Evolutionary conservation across 2,113 vertebrate genomes (phyloP), one percentile per base, ranked within the genome.

Genomic region (Rhinogobius similis): DNA sequence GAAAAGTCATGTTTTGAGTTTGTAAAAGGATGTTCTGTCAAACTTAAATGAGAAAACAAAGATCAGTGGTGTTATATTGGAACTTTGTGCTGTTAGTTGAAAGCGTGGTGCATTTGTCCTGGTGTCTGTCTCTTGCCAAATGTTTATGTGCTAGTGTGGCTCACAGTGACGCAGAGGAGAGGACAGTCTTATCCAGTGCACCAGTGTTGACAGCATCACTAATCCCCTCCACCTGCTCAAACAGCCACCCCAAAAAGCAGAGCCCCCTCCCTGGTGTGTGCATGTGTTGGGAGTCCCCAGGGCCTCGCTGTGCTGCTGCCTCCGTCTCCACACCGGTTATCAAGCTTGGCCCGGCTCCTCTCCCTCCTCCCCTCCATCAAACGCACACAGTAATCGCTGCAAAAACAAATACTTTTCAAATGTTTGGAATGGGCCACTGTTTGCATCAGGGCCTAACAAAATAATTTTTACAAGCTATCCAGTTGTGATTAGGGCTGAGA

Each of bases 161-260:
- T 91, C 84, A 76, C 87, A 89, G 82, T 79, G 77, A 88, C 76
- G 82, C 84, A 85, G 79, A 84, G 76, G 86, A 84, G 86, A 86
- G 90, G 86, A 80, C 83, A 90, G 89, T 91, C 91, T 93, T 93
- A 94, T 93, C 91, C 92, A 88, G 89, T 86, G 79, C 88, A 90
- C 86, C 94, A 94, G 93, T 97, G 94, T 98, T 98, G 96, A 98
- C 95, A 91, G 89, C 95, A 91, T 87, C 91, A 90, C 95, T 99
- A 98, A 99, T 99, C 96, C 96, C 93, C 95, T 95, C 95, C 95
- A 98, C 96, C 96, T 98, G 96, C 95, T 98, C 96, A 98, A 99
- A 98, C 95, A 93, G 74, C 77, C 85, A 85, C 87, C 90, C 79
- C 79, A 78, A 89, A 93, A 92, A 90, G 79, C 85, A 86, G 91